phyloP scores from a whole-genome alignment of 1,140 invertebrate genomes.

The Pseudobourletiella spinata region DNA sequence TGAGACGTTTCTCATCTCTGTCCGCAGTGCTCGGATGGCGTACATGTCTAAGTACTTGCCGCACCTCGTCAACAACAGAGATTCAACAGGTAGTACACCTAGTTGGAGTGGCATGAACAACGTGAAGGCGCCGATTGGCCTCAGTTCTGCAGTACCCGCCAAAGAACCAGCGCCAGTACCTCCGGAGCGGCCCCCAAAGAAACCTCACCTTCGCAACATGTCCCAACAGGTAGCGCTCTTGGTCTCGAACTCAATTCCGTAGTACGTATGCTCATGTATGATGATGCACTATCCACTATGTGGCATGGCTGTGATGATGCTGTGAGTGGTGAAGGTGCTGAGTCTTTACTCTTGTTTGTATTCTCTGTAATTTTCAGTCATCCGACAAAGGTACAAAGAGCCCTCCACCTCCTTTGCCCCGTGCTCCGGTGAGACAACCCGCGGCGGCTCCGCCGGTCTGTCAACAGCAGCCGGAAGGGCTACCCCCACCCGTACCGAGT shows the following conservation, averaged over 20 bases:
- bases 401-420: conserved; percentile 31
- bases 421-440: conserved; percentile 24
- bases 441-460: conserved; percentile 5
- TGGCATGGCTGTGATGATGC: too few relatives aligned
- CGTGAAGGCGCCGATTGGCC: conserved; percentile 29
- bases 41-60: conserved; percentile 34
- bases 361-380: background rate
- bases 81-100: background rate
- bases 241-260: too few relatives aligned
- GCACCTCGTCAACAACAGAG: conserved; percentile 18
- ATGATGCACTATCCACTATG: too few relatives aligned
- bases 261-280: too few relatives aligned
- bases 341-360: too few relatives aligned
- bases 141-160: conserved; percentile 1
- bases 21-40: conserved; percentile 32
- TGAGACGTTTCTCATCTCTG: too few relatives aligned
- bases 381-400: conserved; percentile 18
- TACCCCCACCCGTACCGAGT: conserved; percentile 18
- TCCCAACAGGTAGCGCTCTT: conserved; percentile 29
- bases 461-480: background rate
- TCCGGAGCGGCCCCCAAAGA: conserved; percentile 62
- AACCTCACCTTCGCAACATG: conserved; percentile 54
- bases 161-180: conserved; percentile 33
- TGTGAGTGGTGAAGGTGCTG: too few relatives aligned
- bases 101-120: conserved; percentile 11